A percentile compares a stretch with the other conserved stretches of the same genome.
These are phyloP conservation scores for Drosophila erecta DNA, from an alignment of 1,140 invertebrate species.

Conservation along the genomic window DNA sequence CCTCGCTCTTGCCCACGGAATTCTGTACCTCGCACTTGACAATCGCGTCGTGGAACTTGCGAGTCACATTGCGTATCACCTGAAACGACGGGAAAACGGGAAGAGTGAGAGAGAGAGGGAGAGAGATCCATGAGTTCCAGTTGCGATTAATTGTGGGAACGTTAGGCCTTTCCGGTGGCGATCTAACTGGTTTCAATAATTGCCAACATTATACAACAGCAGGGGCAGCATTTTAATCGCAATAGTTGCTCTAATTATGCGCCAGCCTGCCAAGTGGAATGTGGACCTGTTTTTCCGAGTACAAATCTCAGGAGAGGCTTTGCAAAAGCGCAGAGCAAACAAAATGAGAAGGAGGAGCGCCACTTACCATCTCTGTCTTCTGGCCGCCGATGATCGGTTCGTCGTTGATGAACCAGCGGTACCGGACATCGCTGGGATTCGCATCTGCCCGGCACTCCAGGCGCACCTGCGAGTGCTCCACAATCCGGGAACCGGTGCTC, in stretches of 20 bases:
- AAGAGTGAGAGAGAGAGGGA: not conserved
- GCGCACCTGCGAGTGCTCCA: conserved; percentile 92
- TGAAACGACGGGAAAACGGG: conserved; percentile 16
- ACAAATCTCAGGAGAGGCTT: not conserved
- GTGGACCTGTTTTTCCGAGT: conserved; percentile 42
- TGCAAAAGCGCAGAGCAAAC: not conserved
- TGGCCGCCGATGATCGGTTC: conserved; percentile 87
- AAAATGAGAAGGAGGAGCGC: not conserved
- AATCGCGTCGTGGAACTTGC: conserved; percentile 90
- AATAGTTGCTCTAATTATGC: conserved; percentile 80
- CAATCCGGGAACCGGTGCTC: conserved; percentile 87
- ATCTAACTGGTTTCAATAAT: conserved; percentile 71
- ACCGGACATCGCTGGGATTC: conserved; percentile 90
- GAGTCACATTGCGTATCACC: conserved; percentile 89
- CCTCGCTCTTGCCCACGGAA: conserved; percentile 90
- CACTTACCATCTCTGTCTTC: conserved; percentile 87
- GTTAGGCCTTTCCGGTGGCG: conserved; percentile 68
- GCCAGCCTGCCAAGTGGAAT: conserved; percentile 56
- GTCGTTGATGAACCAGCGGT: conserved; percentile 91
- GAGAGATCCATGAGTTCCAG: conserved; percentile 11
- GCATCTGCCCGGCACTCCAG: conserved; percentile 91
- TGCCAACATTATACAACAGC: conserved; percentile 65
- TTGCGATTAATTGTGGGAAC: conserved; percentile 70
- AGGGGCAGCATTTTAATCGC: conserved; percentile 51
- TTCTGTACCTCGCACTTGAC: conserved; percentile 93